Percentiles rank a stretch among this genome's conserved stretches.
phyloP scores from a whole-genome alignment of 64 coral and sea anemone genomes.

The Acropora tenuis region DNA sequence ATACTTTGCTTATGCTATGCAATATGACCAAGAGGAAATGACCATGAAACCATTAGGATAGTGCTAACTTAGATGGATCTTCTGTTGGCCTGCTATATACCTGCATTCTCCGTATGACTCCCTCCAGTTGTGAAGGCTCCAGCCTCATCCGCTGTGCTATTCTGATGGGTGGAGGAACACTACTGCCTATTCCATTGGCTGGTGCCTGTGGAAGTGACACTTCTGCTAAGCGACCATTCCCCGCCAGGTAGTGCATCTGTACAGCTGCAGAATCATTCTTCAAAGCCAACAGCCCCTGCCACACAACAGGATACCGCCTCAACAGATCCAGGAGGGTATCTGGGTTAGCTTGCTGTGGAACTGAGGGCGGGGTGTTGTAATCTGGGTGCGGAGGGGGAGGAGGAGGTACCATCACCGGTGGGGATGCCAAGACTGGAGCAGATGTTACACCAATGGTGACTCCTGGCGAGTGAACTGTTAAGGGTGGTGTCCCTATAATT shows the following conservation, averaged over 20 bases:
- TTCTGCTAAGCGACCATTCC: slow-evolving; percentile 86
- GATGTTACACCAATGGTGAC: not conserved
- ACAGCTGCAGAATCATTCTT: slow-evolving; percentile 97
- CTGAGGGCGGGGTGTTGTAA: slow-evolving; percentile 32
- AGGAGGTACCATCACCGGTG: slow-evolving; percentile 34
- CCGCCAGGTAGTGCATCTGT: slow-evolving; percentile 96
- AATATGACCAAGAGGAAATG: no score
- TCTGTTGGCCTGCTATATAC: not conserved
- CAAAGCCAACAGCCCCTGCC: slow-evolving; percentile 90
- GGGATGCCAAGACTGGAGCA: slow-evolving; percentile 7
- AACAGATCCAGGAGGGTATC: slow-evolving; percentile 93
- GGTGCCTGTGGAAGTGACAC: slow-evolving; percentile 80
- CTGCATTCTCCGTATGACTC: slow-evolving; percentile 95
- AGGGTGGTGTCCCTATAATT: slow-evolving; percentile 38
- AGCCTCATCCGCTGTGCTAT: slow-evolving; percentile 96
- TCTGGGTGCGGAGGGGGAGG: slow-evolving; percentile 71
- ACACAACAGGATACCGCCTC: slow-evolving; percentile 94
- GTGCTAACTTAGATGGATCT: no score
- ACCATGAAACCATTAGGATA: no score
- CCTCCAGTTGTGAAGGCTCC: slow-evolving; percentile 92
- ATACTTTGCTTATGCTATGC: no score
- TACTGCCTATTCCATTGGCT: slow-evolving; percentile 30
- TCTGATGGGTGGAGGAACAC: slow-evolving; percentile 80
- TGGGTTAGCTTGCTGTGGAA: slow-evolving; percentile 65
- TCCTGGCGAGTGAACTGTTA: slow-evolving; percentile 41